A percentile compares a stretch with the other conserved stretches of the same genome.
These are phyloP conservation scores for Hemitrygon akajei DNA, from an alignment of 2,797 vertebrate genomes.

Conservation along the genomic window DNA sequence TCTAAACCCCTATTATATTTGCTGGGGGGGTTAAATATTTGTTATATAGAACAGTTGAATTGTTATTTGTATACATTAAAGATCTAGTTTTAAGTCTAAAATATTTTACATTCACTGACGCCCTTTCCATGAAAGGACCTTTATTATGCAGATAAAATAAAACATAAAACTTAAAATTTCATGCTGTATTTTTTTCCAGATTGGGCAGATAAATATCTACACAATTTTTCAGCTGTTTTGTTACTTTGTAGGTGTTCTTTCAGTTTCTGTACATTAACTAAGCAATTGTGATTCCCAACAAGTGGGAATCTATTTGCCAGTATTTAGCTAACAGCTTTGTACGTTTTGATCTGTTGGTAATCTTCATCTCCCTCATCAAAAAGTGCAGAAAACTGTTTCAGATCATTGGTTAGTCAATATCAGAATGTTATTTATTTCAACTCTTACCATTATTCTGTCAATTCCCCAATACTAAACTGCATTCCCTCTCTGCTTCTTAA, in stretches of 20 bases:
- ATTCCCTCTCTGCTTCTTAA: neutral
- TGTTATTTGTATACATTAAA: conserved; percentile 27
- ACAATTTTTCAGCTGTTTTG: conserved; percentile 2
- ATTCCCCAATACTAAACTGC: neutral
- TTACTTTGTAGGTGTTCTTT: neutral
- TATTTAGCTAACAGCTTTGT: neutral
- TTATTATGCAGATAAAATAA: conserved; percentile 42
- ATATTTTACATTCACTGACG: conserved; percentile 14
- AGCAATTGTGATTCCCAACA: neutral
- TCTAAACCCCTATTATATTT: neutral
- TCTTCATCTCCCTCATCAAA: neutral
- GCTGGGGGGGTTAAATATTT: neutral
- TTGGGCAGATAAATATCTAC: neutral
- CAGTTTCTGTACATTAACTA: neutral
- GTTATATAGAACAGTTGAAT: conserved; percentile 11
- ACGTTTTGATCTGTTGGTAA: neutral
- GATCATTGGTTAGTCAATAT: neutral
- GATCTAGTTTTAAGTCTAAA: conserved; percentile 10
- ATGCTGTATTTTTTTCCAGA: neutral
- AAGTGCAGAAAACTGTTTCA: neutral
- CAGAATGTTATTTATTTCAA: neutral
- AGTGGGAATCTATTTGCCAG: neutral
- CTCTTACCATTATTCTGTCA: neutral
- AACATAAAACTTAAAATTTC: neutral
- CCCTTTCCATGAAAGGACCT: conserved; percentile 59